Evolutionary conservation across 2,888 invertebrate genomes (phyloP), one percentile per base, ranked within the genome.

Genomic region (Cantharis flavilabris): DNA sequence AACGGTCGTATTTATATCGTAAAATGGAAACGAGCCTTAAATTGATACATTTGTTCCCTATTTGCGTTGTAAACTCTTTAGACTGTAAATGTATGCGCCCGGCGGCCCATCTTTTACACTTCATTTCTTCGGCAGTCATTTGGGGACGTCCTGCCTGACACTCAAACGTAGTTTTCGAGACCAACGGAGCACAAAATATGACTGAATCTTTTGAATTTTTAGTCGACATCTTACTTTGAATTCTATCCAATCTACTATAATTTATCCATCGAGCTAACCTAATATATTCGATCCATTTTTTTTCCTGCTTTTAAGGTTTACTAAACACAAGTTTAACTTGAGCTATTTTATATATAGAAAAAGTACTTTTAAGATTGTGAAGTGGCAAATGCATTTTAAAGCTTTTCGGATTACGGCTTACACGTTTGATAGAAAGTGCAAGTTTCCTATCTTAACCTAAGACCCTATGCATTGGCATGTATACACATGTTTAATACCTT

Each of bases 101-200:
- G 86, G 85, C 86, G 83, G 82, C 82, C 83, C 85, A 86, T 87
- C 84, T 84, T 86, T 86, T 84, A 86, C 87, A 87, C 86, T 87
- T 87, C 87, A 87, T 87, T 87, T 87, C 85, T 85, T 85, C 83
- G 81, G 81, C 81, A 85, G 85, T 86, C 84, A 86, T 85, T 85
- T 83, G 78, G 80, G 82, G 73, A 65, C 70, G 67, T 76, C 80
- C 79, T 80, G 81, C 81, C 81, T 80, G 83, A 84, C 84, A 84
- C 83, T 82, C 84, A 82, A 84, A 85, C 83, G 85, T 86, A 87
- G 87, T 87, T 87, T 87, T 87, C 87, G 83, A 82, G 87, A 85
- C 82, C 87, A 87, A 80, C 84, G 87, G 86, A 87, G 87, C 87
- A 86, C 84, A 84, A 87, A 87, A 87, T 87, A 86, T 86, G 87